These are phyloP conservation scores for Candoia aspera DNA, from an alignment of 2,113 vertebrate species.

Conservation along the genomic window DNA sequence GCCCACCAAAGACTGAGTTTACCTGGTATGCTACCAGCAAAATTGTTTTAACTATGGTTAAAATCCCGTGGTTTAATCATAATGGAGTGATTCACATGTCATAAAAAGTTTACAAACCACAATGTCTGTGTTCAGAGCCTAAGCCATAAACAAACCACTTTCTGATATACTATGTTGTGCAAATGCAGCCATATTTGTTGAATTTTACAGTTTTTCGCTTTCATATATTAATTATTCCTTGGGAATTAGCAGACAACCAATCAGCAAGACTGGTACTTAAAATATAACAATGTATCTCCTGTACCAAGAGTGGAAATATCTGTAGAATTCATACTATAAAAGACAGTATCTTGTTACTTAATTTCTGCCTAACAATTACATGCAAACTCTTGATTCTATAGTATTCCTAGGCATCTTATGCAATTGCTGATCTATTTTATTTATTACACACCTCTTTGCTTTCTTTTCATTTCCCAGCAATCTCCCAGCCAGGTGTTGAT, in stretches of 20 bases:
- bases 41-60: neutral
- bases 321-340: neutral
- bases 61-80: neutral
- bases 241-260: neutral
- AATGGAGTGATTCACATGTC: neutral
- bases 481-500: neutral
- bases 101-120: neutral
- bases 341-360: neutral
- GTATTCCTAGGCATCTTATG: neutral
- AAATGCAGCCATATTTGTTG: neutral
- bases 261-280: neutral
- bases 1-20: neutral
- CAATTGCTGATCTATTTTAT: neutral
- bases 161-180: neutral
- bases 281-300: neutral
- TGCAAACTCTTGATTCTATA: neutral
- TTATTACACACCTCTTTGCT: neutral
- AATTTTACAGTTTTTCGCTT: neutral
- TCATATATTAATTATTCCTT: neutral
- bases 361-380: neutral
- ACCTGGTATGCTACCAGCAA: neutral
- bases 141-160: neutral
- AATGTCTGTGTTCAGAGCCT: neutral
- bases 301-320: neutral
- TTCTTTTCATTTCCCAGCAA: neutral